Evolutionary conservation across 2,113 vertebrate genomes (phyloP).

Genomic region (Dromiciops gliroides): DNA sequence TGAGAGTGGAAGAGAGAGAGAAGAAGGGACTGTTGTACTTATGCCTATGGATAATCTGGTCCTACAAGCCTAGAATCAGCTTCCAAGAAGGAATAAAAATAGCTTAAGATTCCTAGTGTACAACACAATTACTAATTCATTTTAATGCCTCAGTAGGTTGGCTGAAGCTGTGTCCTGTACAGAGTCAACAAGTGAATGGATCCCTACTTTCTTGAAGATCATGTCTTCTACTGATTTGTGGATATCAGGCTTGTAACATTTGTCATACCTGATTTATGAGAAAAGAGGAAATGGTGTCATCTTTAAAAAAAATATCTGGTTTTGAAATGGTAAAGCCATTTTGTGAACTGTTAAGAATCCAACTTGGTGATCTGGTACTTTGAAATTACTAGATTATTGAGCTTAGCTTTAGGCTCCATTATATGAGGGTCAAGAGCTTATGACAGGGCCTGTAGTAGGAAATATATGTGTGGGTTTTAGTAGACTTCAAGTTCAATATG

Average conservation of each 20-base stretch:
- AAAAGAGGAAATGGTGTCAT: background rate
- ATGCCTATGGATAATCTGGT: background rate
- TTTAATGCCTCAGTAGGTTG: background rate
- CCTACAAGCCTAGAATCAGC: background rate
- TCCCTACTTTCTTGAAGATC: background rate
- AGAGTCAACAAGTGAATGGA: background rate
- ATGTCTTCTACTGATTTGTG: background rate
- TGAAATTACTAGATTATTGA: background rate
- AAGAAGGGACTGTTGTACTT: background rate
- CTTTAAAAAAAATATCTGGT: background rate
- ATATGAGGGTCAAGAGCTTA: background rate
- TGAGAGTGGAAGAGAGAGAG: background rate
- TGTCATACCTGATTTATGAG: background rate
- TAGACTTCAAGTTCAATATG: background rate
- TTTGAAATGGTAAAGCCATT: background rate
- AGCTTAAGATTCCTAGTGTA: background rate
- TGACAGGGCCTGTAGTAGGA: background rate
- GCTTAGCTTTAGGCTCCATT: background rate
- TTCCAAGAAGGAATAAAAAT: background rate
- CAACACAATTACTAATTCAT: background rate
- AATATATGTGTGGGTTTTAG: background rate
- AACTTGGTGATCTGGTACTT: background rate
- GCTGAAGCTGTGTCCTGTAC: background rate
- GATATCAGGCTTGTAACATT: background rate
- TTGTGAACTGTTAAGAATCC: background rate